A percentile compares a stretch with the other conserved stretches of the same genome.
Conservation (phyloP, 2,888 invertebrate species). For the Sisyra terminalis region DNA sequence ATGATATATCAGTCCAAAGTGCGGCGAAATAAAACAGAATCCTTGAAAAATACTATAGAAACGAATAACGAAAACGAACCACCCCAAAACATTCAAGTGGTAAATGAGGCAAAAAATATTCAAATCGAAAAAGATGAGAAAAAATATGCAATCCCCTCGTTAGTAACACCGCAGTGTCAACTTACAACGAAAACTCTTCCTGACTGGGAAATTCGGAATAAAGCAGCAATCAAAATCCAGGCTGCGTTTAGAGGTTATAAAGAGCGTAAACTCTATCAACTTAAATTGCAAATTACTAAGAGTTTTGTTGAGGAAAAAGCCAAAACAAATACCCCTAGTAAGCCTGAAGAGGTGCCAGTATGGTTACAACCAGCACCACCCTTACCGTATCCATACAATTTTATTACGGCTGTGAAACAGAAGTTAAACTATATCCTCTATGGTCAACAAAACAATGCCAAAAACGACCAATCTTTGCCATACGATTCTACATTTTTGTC, state of each 20-base stretch:
- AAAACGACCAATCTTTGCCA: background rate
- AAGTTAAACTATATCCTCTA: slow-evolving; percentile 28
- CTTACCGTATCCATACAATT: slow-evolving; percentile 38
- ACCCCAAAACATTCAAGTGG: background rate
- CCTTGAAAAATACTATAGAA: background rate
- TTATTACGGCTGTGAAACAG: slow-evolving; percentile 38
- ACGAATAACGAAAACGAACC: background rate
- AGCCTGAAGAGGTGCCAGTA: slow-evolving; percentile 14
- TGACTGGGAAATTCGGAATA: slow-evolving; percentile 2
- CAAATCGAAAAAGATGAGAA: no score
- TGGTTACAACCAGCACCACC: slow-evolving; percentile 26
- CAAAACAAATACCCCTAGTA: background rate
- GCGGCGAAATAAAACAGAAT: background rate
- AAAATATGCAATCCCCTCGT: background rate
- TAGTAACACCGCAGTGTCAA: background rate
- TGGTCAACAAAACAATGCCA: slow-evolving; percentile 11
- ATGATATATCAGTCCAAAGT: slow-evolving; percentile 20
- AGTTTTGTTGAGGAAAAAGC: background rate
- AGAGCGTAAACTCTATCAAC: slow-evolving; percentile 11
- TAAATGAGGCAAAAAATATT: no score
- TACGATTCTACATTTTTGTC: no score
- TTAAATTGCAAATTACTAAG: slow-evolving; percentile 9
- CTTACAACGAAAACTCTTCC: background rate
- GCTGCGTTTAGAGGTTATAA: slow-evolving; percentile 16
- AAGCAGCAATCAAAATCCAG: slow-evolving; percentile 17